A percentile compares a stretch with the other conserved stretches of the same genome.
Conservation (phyloP, 1,140 invertebrate genomes). For the Delia radicum region DNA sequence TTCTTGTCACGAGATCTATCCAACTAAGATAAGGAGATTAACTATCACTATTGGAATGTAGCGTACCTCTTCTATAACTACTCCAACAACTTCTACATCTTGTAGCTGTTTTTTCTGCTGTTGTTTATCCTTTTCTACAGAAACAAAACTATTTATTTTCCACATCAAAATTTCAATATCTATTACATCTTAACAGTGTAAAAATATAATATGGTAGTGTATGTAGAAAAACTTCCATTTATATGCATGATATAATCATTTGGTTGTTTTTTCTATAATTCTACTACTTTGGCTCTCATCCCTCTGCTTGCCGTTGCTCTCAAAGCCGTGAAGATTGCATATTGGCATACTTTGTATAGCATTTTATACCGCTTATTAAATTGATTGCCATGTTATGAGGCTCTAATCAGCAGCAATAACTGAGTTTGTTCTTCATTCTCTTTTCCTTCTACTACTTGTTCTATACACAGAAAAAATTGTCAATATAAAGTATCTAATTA, state of each 20-base stretch:
- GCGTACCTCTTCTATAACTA: no score
- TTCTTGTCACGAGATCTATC: no score
- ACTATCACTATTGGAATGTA: no score
- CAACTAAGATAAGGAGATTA: no score
- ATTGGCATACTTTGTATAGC: conserved; percentile 2
- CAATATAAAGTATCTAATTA: no score
- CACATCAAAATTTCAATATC: background rate
- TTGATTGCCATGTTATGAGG: conserved; percentile 33
- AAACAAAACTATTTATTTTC: no score
- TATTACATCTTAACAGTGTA: background rate
- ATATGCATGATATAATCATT: background rate
- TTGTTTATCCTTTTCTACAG: no score
- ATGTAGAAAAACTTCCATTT: background rate
- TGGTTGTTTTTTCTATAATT: background rate
- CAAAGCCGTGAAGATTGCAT: no score
- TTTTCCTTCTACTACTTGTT: background rate
- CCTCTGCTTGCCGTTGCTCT: no score
- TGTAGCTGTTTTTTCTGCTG: no score
- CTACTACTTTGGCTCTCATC: background rate
- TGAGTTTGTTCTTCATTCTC: background rate
- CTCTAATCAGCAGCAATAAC: conserved; percentile 31
- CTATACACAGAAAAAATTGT: no score
- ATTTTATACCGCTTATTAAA: conserved; percentile 29
- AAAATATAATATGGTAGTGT: background rate
- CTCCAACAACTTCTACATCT: no score